These are phyloP conservation scores for Chrysolina oricalcia DNA, from an alignment of 2,888 invertebrate species.

Conservation along the genomic window DNA sequence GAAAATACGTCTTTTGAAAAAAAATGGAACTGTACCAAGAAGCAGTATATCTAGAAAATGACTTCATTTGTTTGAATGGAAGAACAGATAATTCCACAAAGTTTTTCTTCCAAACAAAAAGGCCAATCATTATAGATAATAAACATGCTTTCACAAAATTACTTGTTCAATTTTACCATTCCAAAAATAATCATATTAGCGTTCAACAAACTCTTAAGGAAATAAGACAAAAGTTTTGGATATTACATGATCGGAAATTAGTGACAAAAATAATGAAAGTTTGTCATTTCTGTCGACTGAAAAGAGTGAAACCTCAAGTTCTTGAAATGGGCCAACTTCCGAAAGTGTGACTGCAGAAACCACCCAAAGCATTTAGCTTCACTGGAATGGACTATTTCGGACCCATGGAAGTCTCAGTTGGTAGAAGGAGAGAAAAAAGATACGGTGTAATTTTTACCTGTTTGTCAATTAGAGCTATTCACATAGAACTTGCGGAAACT, in stretches of 20 bases:
- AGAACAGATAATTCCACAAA: not conserved
- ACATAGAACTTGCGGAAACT: too few species aligned
- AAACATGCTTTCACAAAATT: not conserved
- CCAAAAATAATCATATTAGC: too few species aligned
- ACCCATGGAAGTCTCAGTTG: not conserved
- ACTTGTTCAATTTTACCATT: too few species aligned
- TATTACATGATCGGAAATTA: too few species aligned
- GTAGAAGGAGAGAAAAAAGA: conserved; percentile 4
- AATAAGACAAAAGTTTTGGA: too few species aligned
- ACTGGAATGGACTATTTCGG: not conserved
- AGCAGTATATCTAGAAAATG: too few species aligned
- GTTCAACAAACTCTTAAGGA: too few species aligned
- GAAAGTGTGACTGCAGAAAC: not conserved
- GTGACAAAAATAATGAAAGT: too few species aligned
- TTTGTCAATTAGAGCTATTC: too few species aligned
- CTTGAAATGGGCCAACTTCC: not conserved
- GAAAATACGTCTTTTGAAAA: not conserved
- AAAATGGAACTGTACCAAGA: too few species aligned
- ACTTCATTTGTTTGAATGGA: too few species aligned
- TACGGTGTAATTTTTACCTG: too few species aligned
- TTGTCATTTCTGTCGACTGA: not conserved
- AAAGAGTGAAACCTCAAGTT: not conserved
- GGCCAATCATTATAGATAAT: not conserved
- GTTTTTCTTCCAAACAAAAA: not conserved
- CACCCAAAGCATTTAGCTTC: not conserved